A percentile compares a stretch with the other conserved stretches of the same genome.
These are phyloP conservation scores for Bubo blakistoni DNA, from an alignment of 2,113 vertebrate species.

Conservation along the genomic window DNA sequence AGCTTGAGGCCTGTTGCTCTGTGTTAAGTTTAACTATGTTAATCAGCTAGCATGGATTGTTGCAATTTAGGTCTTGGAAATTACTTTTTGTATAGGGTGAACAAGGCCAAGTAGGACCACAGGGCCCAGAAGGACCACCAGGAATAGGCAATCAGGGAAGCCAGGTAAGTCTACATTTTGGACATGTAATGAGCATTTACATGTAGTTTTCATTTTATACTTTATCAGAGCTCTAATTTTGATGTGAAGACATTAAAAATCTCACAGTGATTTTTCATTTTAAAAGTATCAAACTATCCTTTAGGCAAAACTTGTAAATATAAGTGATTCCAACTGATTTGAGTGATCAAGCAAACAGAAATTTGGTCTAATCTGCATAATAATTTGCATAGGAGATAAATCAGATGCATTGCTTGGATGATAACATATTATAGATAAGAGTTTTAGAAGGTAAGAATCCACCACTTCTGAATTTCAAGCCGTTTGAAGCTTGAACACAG, in stretches of 20 bases:
- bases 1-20: neutral
- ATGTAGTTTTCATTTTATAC: neutral
- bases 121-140: slow-evolving; percentile 73
- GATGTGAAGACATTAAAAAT: neutral
- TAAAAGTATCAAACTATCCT: neutral
- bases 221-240: neutral
- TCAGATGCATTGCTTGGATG: neutral
- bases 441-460: neutral
- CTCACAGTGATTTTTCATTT: neutral
- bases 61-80: neutral
- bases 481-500: neutral
- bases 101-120: slow-evolving; percentile 73
- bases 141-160: slow-evolving; percentile 63
- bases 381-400: neutral
- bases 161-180: slow-evolving; percentile 33
- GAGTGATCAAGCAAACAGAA: neutral
- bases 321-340: neutral
- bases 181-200: neutral
- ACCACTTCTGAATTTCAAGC: neutral
- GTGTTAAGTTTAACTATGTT: neutral
- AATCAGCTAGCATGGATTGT: neutral
- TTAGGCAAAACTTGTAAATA: neutral
- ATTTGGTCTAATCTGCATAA: neutral
- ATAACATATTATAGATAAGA: neutral
- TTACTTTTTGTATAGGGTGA: slow-evolving; percentile 72